These are phyloP conservation scores for Myotis findleyi DNA, from an alignment of 2,797 vertebrate species.

Conservation along the genomic window DNA sequence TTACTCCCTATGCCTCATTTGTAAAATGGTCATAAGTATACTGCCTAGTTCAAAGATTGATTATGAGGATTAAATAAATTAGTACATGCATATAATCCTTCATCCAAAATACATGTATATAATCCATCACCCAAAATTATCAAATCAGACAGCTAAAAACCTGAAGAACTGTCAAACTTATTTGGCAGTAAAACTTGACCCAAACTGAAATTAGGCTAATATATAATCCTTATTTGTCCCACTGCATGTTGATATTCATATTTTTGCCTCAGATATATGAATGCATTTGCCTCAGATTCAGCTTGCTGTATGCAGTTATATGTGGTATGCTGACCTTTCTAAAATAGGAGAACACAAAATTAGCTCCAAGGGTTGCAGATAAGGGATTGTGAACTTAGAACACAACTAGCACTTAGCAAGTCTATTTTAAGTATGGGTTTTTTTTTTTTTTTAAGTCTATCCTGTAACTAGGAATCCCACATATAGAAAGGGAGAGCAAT, in stretches of 20 bases:
- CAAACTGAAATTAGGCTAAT: not conserved
- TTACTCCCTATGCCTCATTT: not conserved
- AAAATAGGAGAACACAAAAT: slow-evolving; percentile 51
- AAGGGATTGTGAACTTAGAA: slow-evolving; percentile 2
- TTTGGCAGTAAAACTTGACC: not conserved
- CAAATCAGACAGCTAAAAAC: not conserved
- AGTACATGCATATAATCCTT: not conserved
- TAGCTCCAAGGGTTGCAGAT: not conserved
- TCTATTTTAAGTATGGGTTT: slow-evolving; percentile 27
- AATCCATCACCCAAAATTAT: not conserved
- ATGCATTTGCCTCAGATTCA: slow-evolving; percentile 19
- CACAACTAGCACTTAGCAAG: slow-evolving; percentile 34
- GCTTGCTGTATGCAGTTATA: not conserved
- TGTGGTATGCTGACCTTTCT: slow-evolving; percentile 35
- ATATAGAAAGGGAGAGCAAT: not conserved
- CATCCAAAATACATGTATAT: not conserved
- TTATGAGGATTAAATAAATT: not conserved
- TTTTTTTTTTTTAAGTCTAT: slow-evolving; percentile 51
- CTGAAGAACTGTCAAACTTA: not conserved
- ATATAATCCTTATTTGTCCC: slow-evolving; percentile 1
- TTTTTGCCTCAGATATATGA: slow-evolving; percentile 35
- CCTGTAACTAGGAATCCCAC: not conserved
- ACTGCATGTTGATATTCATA: slow-evolving; percentile 13
- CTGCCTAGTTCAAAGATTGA: not conserved
- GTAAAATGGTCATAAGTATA: not conserved